Evolutionary conservation across 2,113 vertebrate species (phyloP), one percentile per base, ranked within the genome.

Genomic region (Embiotoca jacksoni): DNA sequence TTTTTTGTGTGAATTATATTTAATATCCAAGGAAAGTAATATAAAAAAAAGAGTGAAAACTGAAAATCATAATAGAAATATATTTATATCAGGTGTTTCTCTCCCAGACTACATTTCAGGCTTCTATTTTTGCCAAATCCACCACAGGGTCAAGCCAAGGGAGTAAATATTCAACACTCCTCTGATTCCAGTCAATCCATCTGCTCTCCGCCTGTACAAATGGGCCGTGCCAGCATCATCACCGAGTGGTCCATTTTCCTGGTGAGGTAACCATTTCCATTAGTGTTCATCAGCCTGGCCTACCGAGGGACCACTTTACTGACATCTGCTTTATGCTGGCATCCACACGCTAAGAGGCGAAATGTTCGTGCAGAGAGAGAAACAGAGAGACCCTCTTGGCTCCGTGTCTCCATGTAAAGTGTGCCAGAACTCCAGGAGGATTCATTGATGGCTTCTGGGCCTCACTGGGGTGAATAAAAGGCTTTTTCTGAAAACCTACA

Each of bases 261-360:
- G 89, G 88, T 92, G 90, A 93, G 91, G 83, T 93, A 94, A 93
- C 91, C 91, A 81, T 91, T 87, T 93, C 91, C 93, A 94, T 94
- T 94, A 92, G 88, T 87, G 92, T 94, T 94, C 90, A 93, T 92
- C 91, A 91, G 90, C 78, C 78, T 63, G 0, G 53, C 83, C 89
- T 85, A 84, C 91, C 87, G 54, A 80, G 92, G 90, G 92, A 92
- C 81, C 91, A 92, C 90, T 94, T 93, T 92, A 84, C 80, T 80
- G 87, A 92, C 91, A 92, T 93, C 92, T 92, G 90, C 88, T 94
- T 91, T 86, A 85, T 84, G 66, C 84, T 87, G 86, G 72, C 78
- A 41, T 64, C 63, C 70, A 68, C 87, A 88, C 72, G 52, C 90
- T 93, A 89, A 90, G 92, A 92, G 89, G 88, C 84, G 72, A 84